Base-by-base conservation (phyloP, 2,888 invertebrate genomes). In the Teleogryllus oceanicus region DNA sequence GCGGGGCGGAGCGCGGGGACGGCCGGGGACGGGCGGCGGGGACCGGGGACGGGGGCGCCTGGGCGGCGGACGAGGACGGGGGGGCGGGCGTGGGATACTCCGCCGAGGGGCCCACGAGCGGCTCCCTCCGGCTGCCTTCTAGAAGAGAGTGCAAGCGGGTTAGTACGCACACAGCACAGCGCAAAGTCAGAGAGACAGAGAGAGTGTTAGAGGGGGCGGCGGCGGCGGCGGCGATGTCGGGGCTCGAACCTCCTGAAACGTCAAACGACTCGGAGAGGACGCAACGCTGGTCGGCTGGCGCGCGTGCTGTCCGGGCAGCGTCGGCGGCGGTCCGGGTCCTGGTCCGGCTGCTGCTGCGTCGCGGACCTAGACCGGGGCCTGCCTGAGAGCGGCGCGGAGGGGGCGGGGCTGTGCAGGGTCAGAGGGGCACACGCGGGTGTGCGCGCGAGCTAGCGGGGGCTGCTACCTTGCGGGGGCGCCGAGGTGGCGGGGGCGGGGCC, bases 71-170 rank as follows among this genome's bases (percentile, higher is more conserved):
- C 74, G 82, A 80, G 78, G 77, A 79, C 74, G 75, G 82, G 80
- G 49, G 82, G 80, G 49, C 77, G 78, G 37, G 81, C 81, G 20
- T 74, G 49, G 78, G 78, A 50, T 77, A 80, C 82, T 82, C 82
- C 81, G 77, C 82, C 78, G 77, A 80, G 80, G 80, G 78, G 78
- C 80, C 81, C 75, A 37, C 76, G 80, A 76, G 80, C 81, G 76
- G 78, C 74, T 78, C 81, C 81, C 50, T 78, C 76, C 78, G 82
- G 80, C 81, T 81, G 74, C 80, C 80, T 80, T 82, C 82, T 82
- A 82, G 81, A 82, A 82, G 82, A 82, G 81, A 82, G 81, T 81
- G 80, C 75, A 82, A 79, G 37, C 51, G 16, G 78, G 82, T 82
- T 82, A 82, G 82, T 82, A 81, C 77, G 81, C 51, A 80, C 20